A percentile compares a stretch with the other conserved stretches of the same genome.
Evolutionary conservation across 2,797 vertebrate species (phyloP).

Genomic region (Lophotriccus pileatus): DNA sequence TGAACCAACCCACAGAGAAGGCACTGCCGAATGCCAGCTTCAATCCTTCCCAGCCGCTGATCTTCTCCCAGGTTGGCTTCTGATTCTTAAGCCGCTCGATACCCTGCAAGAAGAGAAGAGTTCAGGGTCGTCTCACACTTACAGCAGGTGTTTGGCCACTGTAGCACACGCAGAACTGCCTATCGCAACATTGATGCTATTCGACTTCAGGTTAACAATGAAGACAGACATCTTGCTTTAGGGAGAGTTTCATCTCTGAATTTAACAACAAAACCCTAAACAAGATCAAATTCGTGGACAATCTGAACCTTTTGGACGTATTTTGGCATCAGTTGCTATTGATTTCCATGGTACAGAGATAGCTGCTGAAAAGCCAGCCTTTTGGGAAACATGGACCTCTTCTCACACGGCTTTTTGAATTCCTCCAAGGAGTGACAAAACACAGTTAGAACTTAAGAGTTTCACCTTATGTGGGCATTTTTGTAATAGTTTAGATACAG

Average conservation of each 20-base stretch:
- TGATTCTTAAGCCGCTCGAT: constrained; percentile 93
- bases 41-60: constrained; percentile 81
- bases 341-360: neutral
- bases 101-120: constrained; percentile 77
- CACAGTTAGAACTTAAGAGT: neutral
- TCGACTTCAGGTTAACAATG: neutral
- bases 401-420: neutral
- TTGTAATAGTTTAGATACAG: neutral
- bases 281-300: neutral
- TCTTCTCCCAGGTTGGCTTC: constrained; percentile 83
- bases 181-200: rapidly evolving
- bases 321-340: neutral
- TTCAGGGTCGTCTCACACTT: neutral
- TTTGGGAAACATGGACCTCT: neutral
- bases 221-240: neutral
- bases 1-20: constrained; percentile 87
- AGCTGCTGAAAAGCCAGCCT: neutral
- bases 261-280: neutral
- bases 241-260: neutral
- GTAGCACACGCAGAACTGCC: neutral
- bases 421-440: neutral
- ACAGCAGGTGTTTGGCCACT: neutral
- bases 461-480: neutral
- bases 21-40: constrained; percentile 83
- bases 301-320: neutral